Evolutionary conservation across 2,888 invertebrate species (phyloP).

Genomic region (Julus scanicus): DNA sequence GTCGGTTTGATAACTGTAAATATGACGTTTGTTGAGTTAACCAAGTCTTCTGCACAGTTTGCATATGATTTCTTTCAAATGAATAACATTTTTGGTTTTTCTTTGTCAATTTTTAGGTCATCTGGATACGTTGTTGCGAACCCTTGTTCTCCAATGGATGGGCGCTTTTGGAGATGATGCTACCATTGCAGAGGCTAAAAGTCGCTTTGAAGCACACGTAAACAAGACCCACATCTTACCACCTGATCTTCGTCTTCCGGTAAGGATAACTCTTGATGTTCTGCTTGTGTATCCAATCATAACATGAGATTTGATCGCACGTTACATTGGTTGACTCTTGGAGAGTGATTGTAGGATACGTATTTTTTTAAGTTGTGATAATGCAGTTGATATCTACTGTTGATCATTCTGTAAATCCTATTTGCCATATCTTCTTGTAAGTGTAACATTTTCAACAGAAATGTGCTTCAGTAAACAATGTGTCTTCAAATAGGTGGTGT

Average conservation of each 20-base stretch:
- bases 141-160: constrained; percentile 83
- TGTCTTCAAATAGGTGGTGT: neutral
- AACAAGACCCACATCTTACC: constrained; percentile 73
- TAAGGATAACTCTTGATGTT: constrained; percentile 60
- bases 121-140: constrained; percentile 84
- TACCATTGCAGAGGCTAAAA: constrained; percentile 80
- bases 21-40: neutral
- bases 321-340: neutral
- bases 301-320: neutral
- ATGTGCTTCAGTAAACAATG: neutral
- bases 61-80: neutral
- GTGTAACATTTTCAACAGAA: neutral
- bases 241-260: constrained; percentile 88
- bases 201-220: constrained; percentile 75
- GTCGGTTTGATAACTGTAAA: too few relatives aligned
- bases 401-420: neutral
- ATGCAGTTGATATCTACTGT: neutral
- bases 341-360: neutral
- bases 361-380: neutral
- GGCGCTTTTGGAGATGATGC: constrained; percentile 83
- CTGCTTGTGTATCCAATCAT: neutral
- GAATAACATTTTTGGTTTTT: constrained; percentile 40
- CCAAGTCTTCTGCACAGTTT: neutral
- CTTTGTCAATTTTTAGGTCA: constrained; percentile 70
- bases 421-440: neutral